phyloP scores from a whole-genome alignment of 2,888 invertebrate species.

The Eupeodes luniger region DNA sequence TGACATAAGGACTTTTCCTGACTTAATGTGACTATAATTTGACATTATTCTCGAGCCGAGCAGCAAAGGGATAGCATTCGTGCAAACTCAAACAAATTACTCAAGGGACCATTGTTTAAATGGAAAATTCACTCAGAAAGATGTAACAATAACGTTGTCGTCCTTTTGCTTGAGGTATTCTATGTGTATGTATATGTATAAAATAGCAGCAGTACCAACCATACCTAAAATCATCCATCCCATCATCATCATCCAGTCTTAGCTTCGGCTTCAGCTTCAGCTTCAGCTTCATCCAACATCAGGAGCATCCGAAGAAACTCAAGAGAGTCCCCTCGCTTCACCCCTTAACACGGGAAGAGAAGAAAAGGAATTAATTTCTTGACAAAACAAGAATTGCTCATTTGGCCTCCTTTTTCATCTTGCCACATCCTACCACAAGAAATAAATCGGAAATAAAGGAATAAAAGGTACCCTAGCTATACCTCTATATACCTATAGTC shows the following conservation, averaged over 20 bases:
- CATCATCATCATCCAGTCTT: too few relatives aligned
- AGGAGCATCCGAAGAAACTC: not conserved
- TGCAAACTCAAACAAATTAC: slow-evolving; percentile 63
- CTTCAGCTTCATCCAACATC: not conserved
- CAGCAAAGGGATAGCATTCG: slow-evolving; percentile 47
- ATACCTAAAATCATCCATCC: not conserved
- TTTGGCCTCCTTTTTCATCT: slow-evolving; percentile 66
- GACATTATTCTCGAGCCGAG: slow-evolving; percentile 59
- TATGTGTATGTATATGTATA: not conserved
- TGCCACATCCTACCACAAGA: slow-evolving; percentile 61
- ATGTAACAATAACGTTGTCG: slow-evolving; percentile 40
- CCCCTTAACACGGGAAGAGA: not conserved
- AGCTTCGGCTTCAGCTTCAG: not conserved
- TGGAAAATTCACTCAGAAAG: slow-evolving; percentile 58
- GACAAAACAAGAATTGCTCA: slow-evolving; percentile 67
- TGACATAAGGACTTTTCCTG: slow-evolving; percentile 59
- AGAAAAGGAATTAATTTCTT: slow-evolving; percentile 66
- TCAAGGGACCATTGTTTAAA: slow-evolving; percentile 62
- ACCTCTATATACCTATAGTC: not conserved
- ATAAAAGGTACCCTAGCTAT: slow-evolving; percentile 15
- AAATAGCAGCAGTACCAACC: not conserved
- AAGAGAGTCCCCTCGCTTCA: not conserved
- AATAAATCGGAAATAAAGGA: slow-evolving; percentile 69
- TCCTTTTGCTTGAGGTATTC: slow-evolving; percentile 26
- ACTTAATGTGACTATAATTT: slow-evolving; percentile 70